Percentiles rank a stretch among this genome's conserved stretches.
Evolutionary conservation across 2,113 vertebrate genomes (phyloP).

Genomic region (Rattus rattus): DNA sequence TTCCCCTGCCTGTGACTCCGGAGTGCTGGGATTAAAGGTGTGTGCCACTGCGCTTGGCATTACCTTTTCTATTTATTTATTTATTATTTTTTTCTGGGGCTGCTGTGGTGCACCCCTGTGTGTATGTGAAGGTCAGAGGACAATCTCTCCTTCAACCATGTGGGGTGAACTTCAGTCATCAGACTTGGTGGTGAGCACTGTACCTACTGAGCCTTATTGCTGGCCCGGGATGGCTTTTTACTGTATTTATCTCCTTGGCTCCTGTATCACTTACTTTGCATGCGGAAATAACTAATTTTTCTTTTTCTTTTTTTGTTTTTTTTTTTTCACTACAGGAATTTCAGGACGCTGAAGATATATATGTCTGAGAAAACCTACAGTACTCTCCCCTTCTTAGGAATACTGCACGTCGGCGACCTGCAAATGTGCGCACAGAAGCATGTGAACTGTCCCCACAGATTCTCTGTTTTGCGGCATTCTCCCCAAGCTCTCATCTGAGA

Average conservation of each 20-base stretch:
- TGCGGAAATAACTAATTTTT: background rate
- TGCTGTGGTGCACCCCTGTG: background rate
- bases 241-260: background rate
- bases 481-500: background rate
- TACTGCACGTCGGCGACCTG: background rate
- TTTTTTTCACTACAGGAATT: constrained; percentile 30
- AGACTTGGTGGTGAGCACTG: background rate
- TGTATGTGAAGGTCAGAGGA: background rate
- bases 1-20: no score
- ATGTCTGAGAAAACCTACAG: background rate
- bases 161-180: background rate
- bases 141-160: background rate
- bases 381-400: background rate
- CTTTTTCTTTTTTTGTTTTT: background rate
- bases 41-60: no score
- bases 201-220: background rate
- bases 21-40: no score
- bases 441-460: no score
- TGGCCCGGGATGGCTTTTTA: background rate
- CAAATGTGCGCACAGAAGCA: background rate
- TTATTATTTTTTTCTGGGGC: no score
- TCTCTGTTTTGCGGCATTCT: background rate
- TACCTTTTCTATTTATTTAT: background rate
- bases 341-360: background rate
- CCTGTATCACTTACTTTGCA: background rate